Base-by-base conservation (phyloP, 2,113 vertebrate species). In the Petrocephalus microphthalmus region DNA sequence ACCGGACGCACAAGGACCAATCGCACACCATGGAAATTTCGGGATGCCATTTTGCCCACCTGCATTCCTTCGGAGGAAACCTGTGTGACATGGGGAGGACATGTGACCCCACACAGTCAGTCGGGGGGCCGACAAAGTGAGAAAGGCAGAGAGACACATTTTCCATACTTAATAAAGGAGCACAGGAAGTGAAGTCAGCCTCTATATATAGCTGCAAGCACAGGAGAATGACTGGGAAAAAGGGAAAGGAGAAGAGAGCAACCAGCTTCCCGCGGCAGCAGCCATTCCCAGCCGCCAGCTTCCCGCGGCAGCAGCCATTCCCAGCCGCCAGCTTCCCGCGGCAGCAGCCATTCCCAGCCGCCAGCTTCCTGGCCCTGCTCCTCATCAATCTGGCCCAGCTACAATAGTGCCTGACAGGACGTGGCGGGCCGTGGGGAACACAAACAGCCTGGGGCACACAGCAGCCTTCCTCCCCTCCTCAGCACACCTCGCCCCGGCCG, bases 391-490 rank as follows among this genome's bases (percentile, higher is more conserved):
- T 92, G 90, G 87, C 87, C 2, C 2, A 57, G 89, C 88, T 92
- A 95, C 95, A 95, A 96, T 95, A 90, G 93, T 54, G 45, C 81
- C 89, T 89, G 94, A 95, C 95, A 94, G 91, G 89, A 22, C 88
- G 89, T 84, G 89, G 91, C 93, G 92, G 93, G 52, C 88, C 89
- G 3, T 19, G 87, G 88, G 87, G 93, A 95, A 91, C 91, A 94
- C 92, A 94, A 95, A 95, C 94, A 94, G 91, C 90, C 91, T 29
- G 60, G 91, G 90, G 90, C 90, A 91, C 86, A 29, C 87, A 89
- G 89, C 89, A 89, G 86, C 74, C 92, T 92, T 93, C 93, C 67
- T 85, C 56, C n/a, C 37, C 60, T 13, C 8, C 64, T 5, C 52
- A 13, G 15, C 25, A 2, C 60, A 7, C 60, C 17, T 53, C 22